These are phyloP conservation scores for Odontamblyopus lacepedii DNA, from an alignment of 2,797 vertebrate species.

Conservation along the genomic window DNA sequence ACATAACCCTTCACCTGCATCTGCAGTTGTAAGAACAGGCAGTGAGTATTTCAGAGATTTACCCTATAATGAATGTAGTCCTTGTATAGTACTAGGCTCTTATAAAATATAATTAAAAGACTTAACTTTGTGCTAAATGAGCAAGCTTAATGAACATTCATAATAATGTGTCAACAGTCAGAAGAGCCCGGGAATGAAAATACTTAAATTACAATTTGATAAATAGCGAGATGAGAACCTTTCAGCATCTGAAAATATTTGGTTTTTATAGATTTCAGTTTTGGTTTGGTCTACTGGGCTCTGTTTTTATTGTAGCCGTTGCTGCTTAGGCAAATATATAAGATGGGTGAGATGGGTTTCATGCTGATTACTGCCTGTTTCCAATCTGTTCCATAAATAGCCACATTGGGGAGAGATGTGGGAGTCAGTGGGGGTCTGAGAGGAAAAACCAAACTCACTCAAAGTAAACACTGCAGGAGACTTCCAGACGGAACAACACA, in stretches of 20 bases:
- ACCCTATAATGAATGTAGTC: neutral
- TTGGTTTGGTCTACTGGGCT: neutral
- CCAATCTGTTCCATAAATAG: slow-evolving; percentile 45
- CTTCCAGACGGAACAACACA: slow-evolving; percentile 8
- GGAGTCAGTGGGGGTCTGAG: slow-evolving; percentile 7
- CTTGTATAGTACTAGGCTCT: neutral
- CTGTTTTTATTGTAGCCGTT: neutral
- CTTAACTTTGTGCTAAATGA: neutral
- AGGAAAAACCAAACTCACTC: slow-evolving; percentile 15
- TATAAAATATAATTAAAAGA: neutral
- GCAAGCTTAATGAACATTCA: neutral
- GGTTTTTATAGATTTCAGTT: neutral
- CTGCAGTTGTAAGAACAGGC: neutral
- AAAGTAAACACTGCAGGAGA: slow-evolving; percentile 15
- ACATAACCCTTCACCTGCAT: too few species aligned
- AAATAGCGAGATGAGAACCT: neutral
- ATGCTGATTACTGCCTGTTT: slow-evolving; percentile 30
- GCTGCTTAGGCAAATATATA: neutral
- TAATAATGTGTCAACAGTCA: neutral
- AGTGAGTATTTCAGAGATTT: neutral
- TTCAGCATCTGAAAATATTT: neutral
- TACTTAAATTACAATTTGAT: neutral
- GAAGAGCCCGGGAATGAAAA: neutral
- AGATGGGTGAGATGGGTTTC: slow-evolving; percentile 18
- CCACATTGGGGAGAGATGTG: slow-evolving; percentile 2